These are phyloP conservation scores for Poeciliopsis retropinna DNA, from an alignment of 2,113 vertebrate species.

Conservation along the genomic window DNA sequence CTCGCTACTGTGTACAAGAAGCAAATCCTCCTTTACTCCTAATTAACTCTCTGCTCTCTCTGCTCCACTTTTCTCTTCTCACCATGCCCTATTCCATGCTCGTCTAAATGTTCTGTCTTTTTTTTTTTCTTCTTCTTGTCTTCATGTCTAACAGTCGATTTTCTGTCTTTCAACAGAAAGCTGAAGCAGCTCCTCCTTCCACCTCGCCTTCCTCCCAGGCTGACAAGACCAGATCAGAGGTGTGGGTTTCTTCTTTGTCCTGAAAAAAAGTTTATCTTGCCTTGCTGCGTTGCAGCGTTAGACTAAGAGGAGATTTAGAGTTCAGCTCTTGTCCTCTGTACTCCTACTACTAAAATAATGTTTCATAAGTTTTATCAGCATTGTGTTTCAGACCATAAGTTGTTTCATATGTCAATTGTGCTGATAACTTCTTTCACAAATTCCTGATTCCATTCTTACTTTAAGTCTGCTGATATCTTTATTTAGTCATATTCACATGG, in stretches of 20 bases:
- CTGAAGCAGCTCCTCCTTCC: constrained; percentile 87
- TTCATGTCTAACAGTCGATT: constrained; percentile 7
- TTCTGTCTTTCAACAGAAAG: constrained; percentile 80
- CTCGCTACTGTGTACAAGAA: not conserved
- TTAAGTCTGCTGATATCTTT: not conserved
- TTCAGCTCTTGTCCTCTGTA: not conserved
- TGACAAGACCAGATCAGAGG: constrained; percentile 93
- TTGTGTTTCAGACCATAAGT: no score
- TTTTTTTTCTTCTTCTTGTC: not conserved
- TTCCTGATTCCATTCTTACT: not conserved
- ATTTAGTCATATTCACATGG: not conserved
- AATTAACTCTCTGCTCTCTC: constrained; percentile 48
- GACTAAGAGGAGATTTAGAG: not conserved
- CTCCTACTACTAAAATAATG: no score
- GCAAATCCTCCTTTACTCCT: constrained; percentile 50
- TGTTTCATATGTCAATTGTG: no score
- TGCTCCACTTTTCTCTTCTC: constrained; percentile 6
- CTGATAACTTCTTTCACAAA: no score
- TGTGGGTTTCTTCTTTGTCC: constrained; percentile 60
- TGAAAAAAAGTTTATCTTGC: not conserved
- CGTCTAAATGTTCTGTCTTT: constrained; percentile 6
- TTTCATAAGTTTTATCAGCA: no score
- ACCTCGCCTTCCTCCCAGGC: constrained; percentile 88
- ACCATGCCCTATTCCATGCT: not conserved
- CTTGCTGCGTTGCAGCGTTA: not conserved